Conservation (phyloP, 2,888 invertebrate species). For the Lasioglossum zephyrum region DNA sequence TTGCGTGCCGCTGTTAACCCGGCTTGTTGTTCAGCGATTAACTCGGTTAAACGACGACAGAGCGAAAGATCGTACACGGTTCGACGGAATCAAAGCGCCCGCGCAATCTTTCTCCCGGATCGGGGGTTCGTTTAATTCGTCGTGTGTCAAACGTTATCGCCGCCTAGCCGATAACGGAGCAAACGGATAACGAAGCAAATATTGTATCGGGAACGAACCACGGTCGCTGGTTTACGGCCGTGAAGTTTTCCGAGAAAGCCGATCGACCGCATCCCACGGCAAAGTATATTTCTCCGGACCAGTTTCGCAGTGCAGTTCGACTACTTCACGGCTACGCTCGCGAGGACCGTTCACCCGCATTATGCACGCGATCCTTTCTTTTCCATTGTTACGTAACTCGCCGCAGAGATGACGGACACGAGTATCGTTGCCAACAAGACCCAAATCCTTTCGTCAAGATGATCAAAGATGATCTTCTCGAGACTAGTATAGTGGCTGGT, state of each 20-base stretch:
- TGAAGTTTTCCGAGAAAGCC: slow-evolving; percentile 5
- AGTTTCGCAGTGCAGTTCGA: background rate
- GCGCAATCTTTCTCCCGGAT: background rate
- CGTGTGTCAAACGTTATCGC: background rate
- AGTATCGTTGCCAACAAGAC: background rate
- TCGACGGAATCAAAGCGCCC: background rate
- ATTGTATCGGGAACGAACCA: background rate
- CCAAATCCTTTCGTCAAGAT: background rate
- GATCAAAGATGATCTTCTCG: background rate
- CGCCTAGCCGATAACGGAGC: background rate
- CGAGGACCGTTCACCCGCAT: slow-evolving; percentile 4
- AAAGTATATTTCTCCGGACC: background rate
- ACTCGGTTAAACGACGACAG: background rate
- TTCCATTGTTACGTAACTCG: background rate
- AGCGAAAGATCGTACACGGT: background rate
- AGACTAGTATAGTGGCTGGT: background rate
- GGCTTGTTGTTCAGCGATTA: background rate
- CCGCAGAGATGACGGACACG: background rate
- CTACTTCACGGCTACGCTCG: background rate
- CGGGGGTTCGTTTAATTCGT: background rate
- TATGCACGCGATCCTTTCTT: background rate
- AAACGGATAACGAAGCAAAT: background rate
- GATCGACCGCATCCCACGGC: background rate
- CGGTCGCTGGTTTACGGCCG: background rate
- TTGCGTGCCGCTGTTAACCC: background rate